A percentile compares a stretch with the other conserved stretches of the same genome.
Evolutionary conservation across 2,888 invertebrate genomes (phyloP).

Genomic region (Cantharis lateralis): DNA sequence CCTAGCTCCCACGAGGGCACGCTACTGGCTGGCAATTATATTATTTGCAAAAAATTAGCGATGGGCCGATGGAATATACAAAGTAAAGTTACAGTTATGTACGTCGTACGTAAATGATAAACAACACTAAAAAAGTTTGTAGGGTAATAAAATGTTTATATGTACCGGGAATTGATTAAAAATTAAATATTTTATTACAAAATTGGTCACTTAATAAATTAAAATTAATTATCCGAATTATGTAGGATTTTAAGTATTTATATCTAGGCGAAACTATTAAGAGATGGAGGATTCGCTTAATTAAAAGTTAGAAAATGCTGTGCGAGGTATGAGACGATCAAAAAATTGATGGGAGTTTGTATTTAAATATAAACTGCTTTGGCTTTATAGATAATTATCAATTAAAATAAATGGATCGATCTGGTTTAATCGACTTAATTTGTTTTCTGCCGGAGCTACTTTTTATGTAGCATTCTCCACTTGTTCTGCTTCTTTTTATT

Average conservation of each 20-base stretch:
- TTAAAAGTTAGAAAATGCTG: neutral
- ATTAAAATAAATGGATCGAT: constrained; percentile 14
- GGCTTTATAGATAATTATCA: constrained; percentile 15
- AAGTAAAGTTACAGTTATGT: neutral
- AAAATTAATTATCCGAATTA: neutral
- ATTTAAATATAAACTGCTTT: constrained; percentile 10
- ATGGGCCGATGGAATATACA: too few relatives aligned
- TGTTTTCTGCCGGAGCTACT: neutral
- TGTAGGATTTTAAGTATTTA: neutral
- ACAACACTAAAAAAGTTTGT: neutral
- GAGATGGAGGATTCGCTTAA: neutral
- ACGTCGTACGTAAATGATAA: neutral
- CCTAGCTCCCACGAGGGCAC: too few relatives aligned
- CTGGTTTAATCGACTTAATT: constrained; percentile 14
- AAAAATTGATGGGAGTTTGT: constrained; percentile 8
- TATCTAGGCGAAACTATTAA: neutral
- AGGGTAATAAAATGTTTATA: neutral
- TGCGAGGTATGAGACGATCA: neutral
- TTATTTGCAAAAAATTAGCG: too few relatives aligned
- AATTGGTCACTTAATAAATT: neutral
- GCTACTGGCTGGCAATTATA: too few relatives aligned
- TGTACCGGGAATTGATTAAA: neutral
- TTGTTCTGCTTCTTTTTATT: neutral
- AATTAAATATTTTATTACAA: neutral
- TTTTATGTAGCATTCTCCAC: neutral